Evolutionary conservation across 2,797 vertebrate genomes (phyloP).

Genomic region (Cossypha caffra): DNA sequence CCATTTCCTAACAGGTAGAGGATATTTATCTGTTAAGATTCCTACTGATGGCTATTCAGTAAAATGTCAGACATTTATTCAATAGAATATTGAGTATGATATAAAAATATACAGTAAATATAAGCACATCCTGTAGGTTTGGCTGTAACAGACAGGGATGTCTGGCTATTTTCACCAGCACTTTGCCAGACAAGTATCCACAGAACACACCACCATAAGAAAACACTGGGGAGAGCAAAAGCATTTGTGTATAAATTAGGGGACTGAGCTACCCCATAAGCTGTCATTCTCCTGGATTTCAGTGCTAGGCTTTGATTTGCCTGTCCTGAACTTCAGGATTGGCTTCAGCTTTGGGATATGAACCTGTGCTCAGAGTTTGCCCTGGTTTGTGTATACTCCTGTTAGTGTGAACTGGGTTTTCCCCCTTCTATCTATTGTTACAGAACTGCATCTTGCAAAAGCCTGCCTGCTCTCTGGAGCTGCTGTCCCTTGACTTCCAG

Average conservation of each 20-base stretch:
- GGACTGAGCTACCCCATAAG: background rate
- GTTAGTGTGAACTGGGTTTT: background rate
- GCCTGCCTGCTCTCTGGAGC: slow-evolving; percentile 5
- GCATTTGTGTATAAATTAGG: background rate
- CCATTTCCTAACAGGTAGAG: background rate
- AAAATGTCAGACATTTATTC: slow-evolving; percentile 44
- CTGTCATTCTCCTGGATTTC: background rate
- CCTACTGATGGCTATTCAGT: background rate
- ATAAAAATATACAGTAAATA: slow-evolving; percentile 65
- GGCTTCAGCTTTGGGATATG: background rate
- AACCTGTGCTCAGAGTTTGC: background rate
- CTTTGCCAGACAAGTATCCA: background rate
- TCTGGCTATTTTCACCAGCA: background rate
- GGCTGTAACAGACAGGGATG: background rate
- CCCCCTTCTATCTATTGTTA: background rate
- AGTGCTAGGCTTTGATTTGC: background rate
- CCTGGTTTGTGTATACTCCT: background rate
- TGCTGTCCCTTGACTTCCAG: slow-evolving; percentile 24
- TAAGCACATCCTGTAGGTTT: slow-evolving; percentile 23
- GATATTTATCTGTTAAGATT: background rate
- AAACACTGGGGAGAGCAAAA: slow-evolving; percentile 14
- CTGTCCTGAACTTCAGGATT: background rate
- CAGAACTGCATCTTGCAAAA: background rate
- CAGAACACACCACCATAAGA: background rate
- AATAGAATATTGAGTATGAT: slow-evolving; percentile 37